Evolutionary conservation across 2,113 vertebrate genomes (phyloP), one percentile per base, ranked within the genome.

Genomic region (Pituophis catenifer): DNA sequence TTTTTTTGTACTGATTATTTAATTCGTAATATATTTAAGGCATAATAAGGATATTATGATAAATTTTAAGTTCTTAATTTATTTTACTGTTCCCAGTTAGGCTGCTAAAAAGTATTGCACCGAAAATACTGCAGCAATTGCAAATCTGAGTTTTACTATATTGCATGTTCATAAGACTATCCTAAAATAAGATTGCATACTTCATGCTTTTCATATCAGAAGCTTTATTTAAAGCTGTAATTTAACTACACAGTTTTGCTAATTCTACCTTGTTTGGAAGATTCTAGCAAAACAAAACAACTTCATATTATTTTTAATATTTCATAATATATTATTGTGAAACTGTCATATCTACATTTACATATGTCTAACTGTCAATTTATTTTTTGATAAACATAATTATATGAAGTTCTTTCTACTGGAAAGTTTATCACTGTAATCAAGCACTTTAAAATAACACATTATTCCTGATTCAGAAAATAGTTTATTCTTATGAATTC

Each of bases 131-230:
- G 26, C 13, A 26, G 33, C 33, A 81, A 17, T 44, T 38, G 11
- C 44, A n/a, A 62, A 90, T 94, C 75, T 48, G 0, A 33, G 13
- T 75, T 70, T 81, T 81, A 57, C 93, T 95, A 62, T 52, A 70
- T 94, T 89, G 33, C 1, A 75, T 50, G 52, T 91, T 88, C 54
- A 48, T 8, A 92, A 87, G 24, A 93, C 54, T 48, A 57, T 91
- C 86, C 3, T 48, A 92, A 81, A 93, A 89, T 89, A 95, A 94
- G 93, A 91, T 86, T 55, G 81, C 65, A 15, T 3, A 0, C 44
- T 92, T 93, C 92, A 94, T 95, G 95, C 62, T 53, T n/a, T 7
- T 59, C 94, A 94, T 75, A 81, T 91, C 81, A 93, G 93, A 90
- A 93, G 89, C 92, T 94, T 90, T 19, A 92, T 0, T 26, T 94